Evolutionary conservation across 2,888 invertebrate genomes (phyloP), one percentile per base, ranked within the genome.

Genomic region (Limenitis camilla): DNA sequence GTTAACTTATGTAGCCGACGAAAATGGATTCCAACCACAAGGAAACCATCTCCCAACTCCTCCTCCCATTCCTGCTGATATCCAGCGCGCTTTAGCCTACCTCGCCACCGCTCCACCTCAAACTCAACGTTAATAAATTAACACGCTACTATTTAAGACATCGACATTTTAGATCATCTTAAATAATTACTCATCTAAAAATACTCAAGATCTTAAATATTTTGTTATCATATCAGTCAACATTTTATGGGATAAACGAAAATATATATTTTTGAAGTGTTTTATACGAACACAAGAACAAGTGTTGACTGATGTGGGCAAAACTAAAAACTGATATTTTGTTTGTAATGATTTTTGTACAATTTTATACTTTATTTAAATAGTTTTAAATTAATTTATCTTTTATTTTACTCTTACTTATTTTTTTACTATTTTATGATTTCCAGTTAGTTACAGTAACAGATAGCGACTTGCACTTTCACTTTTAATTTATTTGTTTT

Each of bases 61-160:
- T 30, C 93, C 92, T 38, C 93, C 93, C 55, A 91, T 92, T 56
- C 93, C 93, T 46, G 90, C 86, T 55, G 91, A 89, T 49, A 93
- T 93, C 65, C 90, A 91, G 66, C 89, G 90, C 50, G 90, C 92
- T 29, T 77, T 92, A 42, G 92, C 89, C 36, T 92, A 89, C 72
- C 87, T 92, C 60, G 92, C 92, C 31, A 90, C 91, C 28, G 90
- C 91, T 41, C 91, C 92, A 10, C 91, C 90, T 28, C 88, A 85
- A 56, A 69, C 80, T 40, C 58, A 64, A 56, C 56, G 56, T 51
- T 58, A 56, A 52, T 6, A 33, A 9, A 6, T 27, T 40, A 48
- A 8, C 6, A 44, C 19, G 28, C 10, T n/a, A 40, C 6, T 50
- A 39, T 35, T n/a, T 36, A 36, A 30, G 5, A 36, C 7, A 29